phyloP scores from a whole-genome alignment of 2,888 invertebrate species.

The Tipula confusa region DNA sequence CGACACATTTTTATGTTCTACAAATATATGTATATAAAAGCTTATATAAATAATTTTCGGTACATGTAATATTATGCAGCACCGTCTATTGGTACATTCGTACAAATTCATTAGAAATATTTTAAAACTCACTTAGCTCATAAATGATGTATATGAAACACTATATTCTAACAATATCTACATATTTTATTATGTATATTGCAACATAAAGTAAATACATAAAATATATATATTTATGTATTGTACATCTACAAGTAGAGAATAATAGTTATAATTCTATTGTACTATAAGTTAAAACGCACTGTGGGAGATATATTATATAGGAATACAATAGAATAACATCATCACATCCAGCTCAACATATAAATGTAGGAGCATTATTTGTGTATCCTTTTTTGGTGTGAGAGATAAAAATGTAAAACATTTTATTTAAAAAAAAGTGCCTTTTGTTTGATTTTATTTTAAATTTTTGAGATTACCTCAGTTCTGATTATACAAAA shows the following conservation, averaged over 20 bases:
- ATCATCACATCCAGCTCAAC: too few species aligned
- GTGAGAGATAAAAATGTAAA: neutral
- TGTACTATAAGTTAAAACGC: neutral
- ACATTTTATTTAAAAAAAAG: neutral
- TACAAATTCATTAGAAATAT: neutral
- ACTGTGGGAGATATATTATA: neutral
- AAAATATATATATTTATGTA: neutral
- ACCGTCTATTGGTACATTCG: neutral
- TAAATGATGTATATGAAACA: neutral
- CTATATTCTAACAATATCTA: neutral
- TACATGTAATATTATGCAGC: neutral
- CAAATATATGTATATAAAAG: neutral
- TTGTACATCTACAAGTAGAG: neutral
- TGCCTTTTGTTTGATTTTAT: neutral
- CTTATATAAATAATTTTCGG: neutral
- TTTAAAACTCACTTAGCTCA: neutral
- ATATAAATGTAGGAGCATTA: neutral
- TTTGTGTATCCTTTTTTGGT: neutral
- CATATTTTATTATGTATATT: neutral
- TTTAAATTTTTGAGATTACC: neutral
- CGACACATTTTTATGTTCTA: neutral
- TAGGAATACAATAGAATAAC: neutral
- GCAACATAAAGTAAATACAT: neutral
- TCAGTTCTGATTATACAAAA: too few species aligned
- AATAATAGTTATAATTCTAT: neutral